These are phyloP conservation scores for Dasypogon diadema DNA, from an alignment of 2,888 invertebrate genomes.

Conservation along the genomic window DNA sequence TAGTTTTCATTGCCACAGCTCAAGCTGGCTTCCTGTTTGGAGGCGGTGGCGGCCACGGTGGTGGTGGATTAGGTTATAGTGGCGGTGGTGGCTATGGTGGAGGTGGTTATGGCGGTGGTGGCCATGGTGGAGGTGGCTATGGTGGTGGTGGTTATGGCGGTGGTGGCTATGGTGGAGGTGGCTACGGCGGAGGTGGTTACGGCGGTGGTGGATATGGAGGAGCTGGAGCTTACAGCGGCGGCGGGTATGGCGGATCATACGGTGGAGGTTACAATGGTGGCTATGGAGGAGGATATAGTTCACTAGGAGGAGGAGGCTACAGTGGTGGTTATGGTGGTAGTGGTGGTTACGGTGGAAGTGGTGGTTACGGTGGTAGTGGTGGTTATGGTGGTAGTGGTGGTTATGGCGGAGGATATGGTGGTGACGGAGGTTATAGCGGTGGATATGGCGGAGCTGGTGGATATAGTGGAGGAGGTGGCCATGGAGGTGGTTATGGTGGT, in stretches of 20 bases:
- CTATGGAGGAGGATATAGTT: conserved; percentile 5
- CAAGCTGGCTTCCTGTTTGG: conserved; percentile 54
- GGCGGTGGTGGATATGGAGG: conserved; percentile 5
- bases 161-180: conserved; percentile 41
- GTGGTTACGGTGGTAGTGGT: not conserved
- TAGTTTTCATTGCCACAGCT: conserved; percentile 52
- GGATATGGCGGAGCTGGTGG: conserved; percentile 24
- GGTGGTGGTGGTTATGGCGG: conserved; percentile 50
- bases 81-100: conserved; percentile 10
- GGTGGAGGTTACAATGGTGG: conserved; percentile 33
- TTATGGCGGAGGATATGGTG: not conserved
- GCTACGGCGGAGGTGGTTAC: conserved; percentile 6
- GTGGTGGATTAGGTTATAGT: conserved; percentile 35
- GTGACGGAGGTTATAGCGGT: conserved; percentile 28
- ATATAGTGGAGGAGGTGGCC: not conserved
- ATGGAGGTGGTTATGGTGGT: conserved; percentile 41
- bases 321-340: conserved; percentile 44
- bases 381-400: not conserved
- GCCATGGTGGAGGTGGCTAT: conserved; percentile 39
- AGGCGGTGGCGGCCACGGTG: not conserved
- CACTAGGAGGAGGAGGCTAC: conserved; percentile 23
- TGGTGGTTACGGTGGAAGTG: conserved; percentile 44
- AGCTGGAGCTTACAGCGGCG: not conserved
- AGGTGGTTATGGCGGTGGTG: conserved; percentile 38
- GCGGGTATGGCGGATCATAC: conserved; percentile 2